Percentiles rank a stretch among this genome's conserved stretches.
Conservation (phyloP, 2,797 vertebrate species). For the Enteromius radiatus region DNA sequence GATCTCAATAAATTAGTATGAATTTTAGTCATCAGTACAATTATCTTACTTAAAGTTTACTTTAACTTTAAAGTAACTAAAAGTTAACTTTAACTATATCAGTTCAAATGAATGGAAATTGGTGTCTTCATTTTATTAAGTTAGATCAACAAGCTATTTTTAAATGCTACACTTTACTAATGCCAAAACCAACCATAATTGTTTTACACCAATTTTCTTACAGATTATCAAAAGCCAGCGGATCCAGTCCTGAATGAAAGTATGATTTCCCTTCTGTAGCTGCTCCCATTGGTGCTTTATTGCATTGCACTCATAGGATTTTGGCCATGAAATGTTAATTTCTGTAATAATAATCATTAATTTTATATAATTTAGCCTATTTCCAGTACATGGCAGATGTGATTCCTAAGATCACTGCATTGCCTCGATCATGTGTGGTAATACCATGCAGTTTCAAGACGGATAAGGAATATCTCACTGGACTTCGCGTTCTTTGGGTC, state of each 20-base stretch:
- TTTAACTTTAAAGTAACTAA: no score
- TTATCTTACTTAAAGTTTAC: no score
- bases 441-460: conserved; percentile 69
- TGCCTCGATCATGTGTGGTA: conserved; percentile 71
- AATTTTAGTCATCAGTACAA: no score
- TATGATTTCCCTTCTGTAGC: conserved; percentile 40
- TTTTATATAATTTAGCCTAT: conserved; percentile 49
- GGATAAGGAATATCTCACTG: neutral
- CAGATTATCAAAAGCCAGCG: conserved; percentile 60
- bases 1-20: no score
- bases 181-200: neutral
- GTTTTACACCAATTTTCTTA: neutral
- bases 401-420: conserved; percentile 62
- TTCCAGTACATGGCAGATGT: conserved; percentile 58
- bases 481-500: conserved; percentile 65
- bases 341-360: neutral
- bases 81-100: no score
- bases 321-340: neutral
- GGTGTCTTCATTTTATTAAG: no score
- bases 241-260: conserved; percentile 55
- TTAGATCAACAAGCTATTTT: no score
- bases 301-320: neutral
- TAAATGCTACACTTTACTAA: neutral
- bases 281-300: neutral
- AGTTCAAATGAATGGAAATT: no score